Evolutionary conservation across 2,113 vertebrate genomes (phyloP), one percentile per base, ranked within the genome.

Genomic region (Helogale parvula): DNA sequence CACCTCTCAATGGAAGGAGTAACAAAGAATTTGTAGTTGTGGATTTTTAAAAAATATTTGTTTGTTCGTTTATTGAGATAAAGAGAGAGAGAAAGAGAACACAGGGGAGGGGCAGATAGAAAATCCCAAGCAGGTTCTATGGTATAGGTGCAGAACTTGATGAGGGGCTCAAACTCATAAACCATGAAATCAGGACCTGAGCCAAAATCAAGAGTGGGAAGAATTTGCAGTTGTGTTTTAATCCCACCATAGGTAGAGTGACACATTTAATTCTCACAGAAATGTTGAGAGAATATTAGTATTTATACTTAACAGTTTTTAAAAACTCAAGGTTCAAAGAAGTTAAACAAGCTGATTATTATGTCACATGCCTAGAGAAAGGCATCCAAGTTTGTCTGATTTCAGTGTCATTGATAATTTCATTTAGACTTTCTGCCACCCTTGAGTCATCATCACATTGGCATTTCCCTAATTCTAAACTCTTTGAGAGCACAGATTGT

Each of bases 401-500:
- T 96, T 80, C 54, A 79, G n/a, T 90, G 33, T 3, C 68, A 90
- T 6, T 45, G 41, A 54, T 87, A 19, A 92, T 82, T 87, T 52
- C n/a, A 68, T 47, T 45, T 68, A 92, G 41, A 95, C 60, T 68
- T 84, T 60, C 88, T 81, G 16, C 15, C 23, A 60, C 16, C 33
- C 74, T 92, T 90, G 38, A 94, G 69, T 68, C 57, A 85, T 57
- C 17, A 57, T 94, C 68, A 83, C 47, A 82, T 0, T 63, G 72
- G 69, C 15, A 52, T n/a, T 38, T 86, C 63, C 81, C 5, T 86
- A 92, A 89, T 45, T 41, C 52, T 66, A 50, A 63, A 86, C 71
- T 96, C 71, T 65, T 77, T 63, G 66, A 69, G 27, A 93, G 25
- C 87, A 96, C 68, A 96, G 72, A 89, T 83, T 68, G 1, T 35